phyloP scores from a whole-genome alignment of 2,797 vertebrate species.

The Takifugu ocellatus region DNA sequence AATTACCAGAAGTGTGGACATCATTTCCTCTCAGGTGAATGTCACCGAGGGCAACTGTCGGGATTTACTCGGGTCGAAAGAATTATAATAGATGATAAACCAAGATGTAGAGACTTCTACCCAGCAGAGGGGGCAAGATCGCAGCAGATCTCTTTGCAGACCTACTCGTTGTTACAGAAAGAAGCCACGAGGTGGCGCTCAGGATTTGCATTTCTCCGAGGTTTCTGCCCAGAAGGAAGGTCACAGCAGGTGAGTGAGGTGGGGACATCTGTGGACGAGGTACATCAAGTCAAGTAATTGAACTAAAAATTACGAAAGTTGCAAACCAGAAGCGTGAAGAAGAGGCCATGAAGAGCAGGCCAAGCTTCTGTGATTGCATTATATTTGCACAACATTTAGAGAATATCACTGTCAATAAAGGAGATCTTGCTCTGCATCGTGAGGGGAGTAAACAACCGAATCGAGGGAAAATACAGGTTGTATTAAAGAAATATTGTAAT shows the following conservation, averaged over 20 bases:
- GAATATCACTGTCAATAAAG: too few relatives aligned
- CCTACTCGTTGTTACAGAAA: rapidly evolving
- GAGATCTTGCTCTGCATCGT: too few relatives aligned
- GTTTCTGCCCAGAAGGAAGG: neutral
- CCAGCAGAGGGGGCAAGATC: conserved; percentile 28
- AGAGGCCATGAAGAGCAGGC: too few relatives aligned
- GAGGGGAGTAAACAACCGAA: too few relatives aligned
- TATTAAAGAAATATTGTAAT: neutral
- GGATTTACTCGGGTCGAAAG: neutral
- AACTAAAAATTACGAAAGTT: too few relatives aligned
- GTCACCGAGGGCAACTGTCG: neutral
- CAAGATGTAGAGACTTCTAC: rapidly evolving
- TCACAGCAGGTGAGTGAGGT: neutral
- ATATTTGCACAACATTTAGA: too few relatives aligned
- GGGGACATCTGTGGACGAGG: neutral
- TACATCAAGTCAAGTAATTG: too few relatives aligned
- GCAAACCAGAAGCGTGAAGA: too few relatives aligned
- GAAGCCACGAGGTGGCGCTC: conserved; percentile 33
- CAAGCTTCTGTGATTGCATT: too few relatives aligned
- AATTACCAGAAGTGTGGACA: neutral
- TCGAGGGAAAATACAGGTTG: neutral
- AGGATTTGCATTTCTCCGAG: neutral
- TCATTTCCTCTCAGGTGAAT: neutral
- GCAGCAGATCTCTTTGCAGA: rapidly evolving
- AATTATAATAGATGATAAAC: neutral